These are phyloP conservation scores for Steinernema khuongi DNA, from an alignment of 1,140 invertebrate species.

Conservation along the genomic window DNA sequence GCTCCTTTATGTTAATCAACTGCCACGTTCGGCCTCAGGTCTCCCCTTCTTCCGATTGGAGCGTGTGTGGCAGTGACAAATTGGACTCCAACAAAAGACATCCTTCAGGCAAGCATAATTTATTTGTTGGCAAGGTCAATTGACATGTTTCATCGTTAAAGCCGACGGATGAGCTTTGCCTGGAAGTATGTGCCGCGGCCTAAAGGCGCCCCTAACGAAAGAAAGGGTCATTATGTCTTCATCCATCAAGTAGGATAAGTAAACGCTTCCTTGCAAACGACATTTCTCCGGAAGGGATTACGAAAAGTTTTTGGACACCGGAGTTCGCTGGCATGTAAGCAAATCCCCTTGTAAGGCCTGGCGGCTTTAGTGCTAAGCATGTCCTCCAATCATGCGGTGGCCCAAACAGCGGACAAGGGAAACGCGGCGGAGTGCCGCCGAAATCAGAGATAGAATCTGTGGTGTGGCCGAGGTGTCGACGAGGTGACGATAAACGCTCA, in stretches of 20 bases:
- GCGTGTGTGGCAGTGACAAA: slow-evolving; percentile 4
- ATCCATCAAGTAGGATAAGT: slow-evolving; percentile 2
- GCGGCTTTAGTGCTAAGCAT: not conserved
- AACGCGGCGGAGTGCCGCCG: no score
- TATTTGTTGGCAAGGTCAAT: slow-evolving; percentile 10
- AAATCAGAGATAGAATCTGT: not conserved
- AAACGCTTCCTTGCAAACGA: not conserved
- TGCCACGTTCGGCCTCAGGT: slow-evolving; percentile 1
- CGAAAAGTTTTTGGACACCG: not conserved
- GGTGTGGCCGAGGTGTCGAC: not conserved
- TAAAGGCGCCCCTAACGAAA: not conserved
- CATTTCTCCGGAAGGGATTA: not conserved
- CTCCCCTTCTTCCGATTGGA: not conserved
- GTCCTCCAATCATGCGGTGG: not conserved
- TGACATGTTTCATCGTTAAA: slow-evolving; percentile 8
- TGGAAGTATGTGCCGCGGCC: not conserved
- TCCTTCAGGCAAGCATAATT: slow-evolving; percentile 7
- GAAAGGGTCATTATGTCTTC: not conserved
- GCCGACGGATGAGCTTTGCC: not conserved
- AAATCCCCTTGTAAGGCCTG: no score
- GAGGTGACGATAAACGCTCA: not conserved
- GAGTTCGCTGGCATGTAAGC: not conserved
- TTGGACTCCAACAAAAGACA: slow-evolving; percentile 16
- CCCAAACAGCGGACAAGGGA: no score
- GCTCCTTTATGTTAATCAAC: slow-evolving; percentile 21